Percentiles rank a stretch among this genome's conserved stretches.
Evolutionary conservation across 2,797 vertebrate genomes (phyloP).

Genomic region (Acanthurus leucopareius): DNA sequence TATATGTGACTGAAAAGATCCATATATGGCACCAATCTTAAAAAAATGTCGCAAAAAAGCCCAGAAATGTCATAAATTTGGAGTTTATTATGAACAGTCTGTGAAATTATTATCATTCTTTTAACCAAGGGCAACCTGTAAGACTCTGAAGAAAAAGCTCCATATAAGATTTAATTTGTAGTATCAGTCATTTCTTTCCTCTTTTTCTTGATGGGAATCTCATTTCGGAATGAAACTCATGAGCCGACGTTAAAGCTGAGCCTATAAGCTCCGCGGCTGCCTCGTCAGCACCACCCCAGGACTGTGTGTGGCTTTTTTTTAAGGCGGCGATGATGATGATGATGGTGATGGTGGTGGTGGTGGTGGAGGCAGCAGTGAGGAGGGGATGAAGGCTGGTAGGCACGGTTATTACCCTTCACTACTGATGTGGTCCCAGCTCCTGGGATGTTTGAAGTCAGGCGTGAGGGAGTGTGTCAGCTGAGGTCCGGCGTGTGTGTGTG

Average conservation of each 20-base stretch:
- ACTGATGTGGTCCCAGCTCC: slow-evolving; percentile 49
- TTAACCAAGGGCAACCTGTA: slow-evolving; percentile 43
- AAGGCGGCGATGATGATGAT: not conserved
- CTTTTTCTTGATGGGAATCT: slow-evolving; percentile 12
- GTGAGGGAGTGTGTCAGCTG: slow-evolving; percentile 26
- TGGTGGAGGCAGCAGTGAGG: not conserved
- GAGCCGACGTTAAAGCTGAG: slow-evolving; percentile 44
- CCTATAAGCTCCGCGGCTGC: slow-evolving; percentile 58
- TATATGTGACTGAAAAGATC: not conserved
- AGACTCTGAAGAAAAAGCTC: not conserved
- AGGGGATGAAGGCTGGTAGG: slow-evolving; percentile 20
- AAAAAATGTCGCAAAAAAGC: slow-evolving; percentile 19
- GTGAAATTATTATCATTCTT: slow-evolving; percentile 41
- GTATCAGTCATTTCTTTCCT: slow-evolving; percentile 31
- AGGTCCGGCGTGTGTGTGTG: slow-evolving; percentile 12
- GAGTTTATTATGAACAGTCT: slow-evolving; percentile 19
- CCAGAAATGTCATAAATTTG: slow-evolving; percentile 36
- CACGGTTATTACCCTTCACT: slow-evolving; percentile 40
- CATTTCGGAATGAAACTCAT: slow-evolving; percentile 44
- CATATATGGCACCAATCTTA: not conserved
- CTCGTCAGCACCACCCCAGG: slow-evolving; percentile 63
- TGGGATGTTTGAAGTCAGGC: slow-evolving; percentile 44
- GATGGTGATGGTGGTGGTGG: too few species aligned
- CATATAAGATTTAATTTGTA: slow-evolving; percentile 53
- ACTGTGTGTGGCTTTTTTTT: slow-evolving; percentile 15